Conservation (phyloP, 2,113 vertebrate genomes). For the Entosphenus tridentatus region DNA sequence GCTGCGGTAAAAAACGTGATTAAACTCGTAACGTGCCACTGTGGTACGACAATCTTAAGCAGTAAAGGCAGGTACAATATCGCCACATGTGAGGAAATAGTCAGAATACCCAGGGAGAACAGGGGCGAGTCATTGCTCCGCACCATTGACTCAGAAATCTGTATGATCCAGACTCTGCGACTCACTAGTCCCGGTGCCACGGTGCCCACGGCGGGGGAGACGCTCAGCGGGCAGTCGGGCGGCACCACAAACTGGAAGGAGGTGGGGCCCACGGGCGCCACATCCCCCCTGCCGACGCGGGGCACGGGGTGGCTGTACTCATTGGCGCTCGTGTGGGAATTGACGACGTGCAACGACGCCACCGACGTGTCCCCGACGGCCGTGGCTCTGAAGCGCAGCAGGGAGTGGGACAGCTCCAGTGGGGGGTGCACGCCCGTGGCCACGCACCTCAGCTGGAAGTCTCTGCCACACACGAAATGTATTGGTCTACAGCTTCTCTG, state of each 20-base stretch:
- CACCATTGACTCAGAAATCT: too few species aligned
- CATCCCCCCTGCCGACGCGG: slow-evolving; percentile 13
- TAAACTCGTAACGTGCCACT: too few species aligned
- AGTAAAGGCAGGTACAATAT: too few species aligned
- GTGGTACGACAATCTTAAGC: too few species aligned
- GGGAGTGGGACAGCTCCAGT: slow-evolving; percentile 49
- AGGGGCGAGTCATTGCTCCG: too few species aligned
- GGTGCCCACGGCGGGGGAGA: slow-evolving; percentile 36
- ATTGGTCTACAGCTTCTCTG: not conserved
- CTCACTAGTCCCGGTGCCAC: slow-evolving; percentile 33
- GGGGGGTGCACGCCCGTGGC: slow-evolving; percentile 44
- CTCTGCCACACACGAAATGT: slow-evolving; percentile 21
- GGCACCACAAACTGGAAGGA: slow-evolving; percentile 43
- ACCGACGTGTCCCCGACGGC: slow-evolving; percentile 29
- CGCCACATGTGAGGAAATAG: too few species aligned
- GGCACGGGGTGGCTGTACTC: slow-evolving; percentile 17
- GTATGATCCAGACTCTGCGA: too few species aligned
- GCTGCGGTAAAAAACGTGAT: too few species aligned
- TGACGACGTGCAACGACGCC: slow-evolving; percentile 29
- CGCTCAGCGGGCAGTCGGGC: slow-evolving; percentile 25
- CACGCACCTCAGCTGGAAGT: slow-evolving; percentile 44
- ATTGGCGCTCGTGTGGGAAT: slow-evolving; percentile 20
- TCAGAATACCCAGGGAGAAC: too few species aligned
- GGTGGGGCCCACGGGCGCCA: slow-evolving; percentile 20
- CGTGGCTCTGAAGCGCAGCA: slow-evolving; percentile 51